Evolutionary conservation across 2,797 vertebrate genomes (phyloP), one percentile per base, ranked within the genome.

Genomic region (Carapus acus): DNA sequence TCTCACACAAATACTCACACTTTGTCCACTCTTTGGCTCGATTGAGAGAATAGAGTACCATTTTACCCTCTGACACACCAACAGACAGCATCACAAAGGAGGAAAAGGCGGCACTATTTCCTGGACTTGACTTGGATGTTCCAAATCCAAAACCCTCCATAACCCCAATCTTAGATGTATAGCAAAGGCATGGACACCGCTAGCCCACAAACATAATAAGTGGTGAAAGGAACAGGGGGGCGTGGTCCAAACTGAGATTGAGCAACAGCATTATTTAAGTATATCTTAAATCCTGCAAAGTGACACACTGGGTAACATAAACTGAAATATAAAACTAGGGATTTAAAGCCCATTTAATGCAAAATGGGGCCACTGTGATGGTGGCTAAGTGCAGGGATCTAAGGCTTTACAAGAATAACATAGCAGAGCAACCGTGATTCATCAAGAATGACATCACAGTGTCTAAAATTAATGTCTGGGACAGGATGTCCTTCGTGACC

Each of bases 91-190:
- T 69, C 54, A 57, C 51, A 71, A 60, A 72, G 54, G 15, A 50
- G 75, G 74, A 54, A 73, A 49, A 67, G 62, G 68, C 17, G 9
- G 44, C 73, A 74, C 29, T 11, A 36, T 68, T 70, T 77, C 65
- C 31, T 42, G 20, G 3, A 53, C 49, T 58, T 2, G 13, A 51
- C 56, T 44, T 60, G n/a, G 54, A 43, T 34, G 39, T 57, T 19
- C 52, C 55, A 49, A 55, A 36, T 50, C 38, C 51, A 38, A 27
- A 31, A 8, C 13, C 11, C n/a, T n/a, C n/a, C n/a, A n/a, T n/a
- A n/a, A n/a, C n/a, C 19, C 21, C 20, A 8, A 42, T 40, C 58
- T 57, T 6, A 37, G 53, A 58, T 64, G 50, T 47, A 12, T 18
- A 39, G n/a, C 8, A 6, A 54, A 42, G 65, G 51, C 49, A 62